Percentiles rank a stretch among this genome's conserved stretches.
Evolutionary conservation across 2,888 invertebrate genomes (phyloP).

Genomic region (Hydrotaea diabolus): DNA sequence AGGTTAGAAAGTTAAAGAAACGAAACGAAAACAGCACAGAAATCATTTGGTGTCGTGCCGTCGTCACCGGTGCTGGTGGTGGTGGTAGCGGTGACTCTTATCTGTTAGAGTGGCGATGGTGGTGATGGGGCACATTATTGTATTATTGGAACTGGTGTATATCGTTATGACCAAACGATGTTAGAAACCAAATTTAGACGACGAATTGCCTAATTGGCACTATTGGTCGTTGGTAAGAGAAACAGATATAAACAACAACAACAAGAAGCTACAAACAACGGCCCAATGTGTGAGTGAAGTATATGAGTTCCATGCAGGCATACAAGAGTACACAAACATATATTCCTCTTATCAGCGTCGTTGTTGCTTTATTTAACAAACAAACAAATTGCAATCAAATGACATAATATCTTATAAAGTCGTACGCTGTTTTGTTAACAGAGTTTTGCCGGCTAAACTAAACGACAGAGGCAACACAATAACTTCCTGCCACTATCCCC

Average conservation of each 20-base stretch:
- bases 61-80: not conserved
- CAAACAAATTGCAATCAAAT: slow-evolving; percentile 36
- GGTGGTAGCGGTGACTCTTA: too few species aligned
- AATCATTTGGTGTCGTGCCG: not conserved
- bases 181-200: slow-evolving; percentile 2
- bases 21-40: slow-evolving; percentile 20
- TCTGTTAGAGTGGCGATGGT: not conserved
- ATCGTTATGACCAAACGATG: slow-evolving; percentile 27
- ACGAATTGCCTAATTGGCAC: slow-evolving; percentile 46
- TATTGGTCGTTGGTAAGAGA: slow-evolving; percentile 23
- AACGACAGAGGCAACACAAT: too few species aligned
- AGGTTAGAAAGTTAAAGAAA: slow-evolving; percentile 32
- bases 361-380: not conserved
- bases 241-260: not conserved
- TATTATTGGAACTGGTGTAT: slow-evolving; percentile 12
- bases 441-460: too few species aligned
- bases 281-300: too few species aligned
- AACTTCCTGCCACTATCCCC: too few species aligned
- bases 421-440: too few species aligned
- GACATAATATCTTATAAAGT: slow-evolving; percentile 29
- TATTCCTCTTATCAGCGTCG: slow-evolving; percentile 33
- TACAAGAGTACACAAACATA: not conserved
- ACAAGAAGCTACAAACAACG: too few species aligned
- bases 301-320: not conserved
- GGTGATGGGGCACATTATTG: not conserved